These are phyloP conservation scores for Encarsia formosa DNA, from an alignment of 2,888 invertebrate genomes.

Conservation along the genomic window DNA sequence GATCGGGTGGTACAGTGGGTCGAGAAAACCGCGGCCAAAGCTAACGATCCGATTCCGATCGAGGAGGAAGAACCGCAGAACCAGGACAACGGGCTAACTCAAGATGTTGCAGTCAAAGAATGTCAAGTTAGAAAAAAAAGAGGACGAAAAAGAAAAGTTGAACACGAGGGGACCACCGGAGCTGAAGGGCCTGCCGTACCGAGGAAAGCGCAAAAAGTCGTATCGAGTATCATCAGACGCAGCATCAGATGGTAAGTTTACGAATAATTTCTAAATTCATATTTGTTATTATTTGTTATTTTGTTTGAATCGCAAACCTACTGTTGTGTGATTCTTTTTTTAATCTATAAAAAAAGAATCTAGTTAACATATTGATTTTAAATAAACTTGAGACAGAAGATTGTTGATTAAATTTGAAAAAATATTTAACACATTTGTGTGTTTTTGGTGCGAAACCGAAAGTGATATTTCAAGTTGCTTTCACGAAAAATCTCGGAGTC, in stretches of 20 bases:
- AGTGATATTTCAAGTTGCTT: no score
- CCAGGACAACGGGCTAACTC: background rate
- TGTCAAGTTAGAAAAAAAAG: no score
- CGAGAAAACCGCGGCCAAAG: slow-evolving; percentile 48
- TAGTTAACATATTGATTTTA: background rate
- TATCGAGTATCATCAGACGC: slow-evolving; percentile 45
- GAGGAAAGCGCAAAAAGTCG: slow-evolving; percentile 45
- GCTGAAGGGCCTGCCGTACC: slow-evolving; percentile 26
- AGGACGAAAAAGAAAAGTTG: slow-evolving; percentile 11
- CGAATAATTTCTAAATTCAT: background rate
- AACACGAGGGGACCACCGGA: slow-evolving; percentile 14
- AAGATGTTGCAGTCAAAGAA: no score
- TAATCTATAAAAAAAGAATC: background rate
- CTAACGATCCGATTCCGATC: no score
- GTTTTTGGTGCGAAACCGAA: background rate
- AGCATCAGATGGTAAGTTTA: slow-evolving; percentile 48
- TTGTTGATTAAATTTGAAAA: background rate
- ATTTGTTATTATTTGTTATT: background rate
- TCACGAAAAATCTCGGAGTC: no score
- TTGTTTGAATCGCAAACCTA: background rate
- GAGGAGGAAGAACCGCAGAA: background rate
- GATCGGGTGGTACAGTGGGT: slow-evolving; percentile 52
- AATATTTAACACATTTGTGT: background rate
- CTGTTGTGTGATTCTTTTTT: no score
- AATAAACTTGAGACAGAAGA: background rate